phyloP scores from a whole-genome alignment of 2,113 vertebrate species.

The Trogon melanurus region DNA sequence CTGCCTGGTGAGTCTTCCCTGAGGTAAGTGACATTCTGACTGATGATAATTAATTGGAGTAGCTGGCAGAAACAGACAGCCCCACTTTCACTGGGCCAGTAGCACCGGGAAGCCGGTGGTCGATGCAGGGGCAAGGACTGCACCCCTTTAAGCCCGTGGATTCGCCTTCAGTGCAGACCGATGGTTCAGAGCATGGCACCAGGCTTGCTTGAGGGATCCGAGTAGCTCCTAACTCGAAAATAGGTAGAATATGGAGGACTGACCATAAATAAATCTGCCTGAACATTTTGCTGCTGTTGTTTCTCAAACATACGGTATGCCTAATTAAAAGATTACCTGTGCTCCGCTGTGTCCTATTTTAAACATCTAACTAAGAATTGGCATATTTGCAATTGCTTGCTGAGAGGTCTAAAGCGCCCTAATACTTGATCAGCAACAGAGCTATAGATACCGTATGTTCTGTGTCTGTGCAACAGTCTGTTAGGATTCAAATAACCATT shows the following conservation, averaged over 20 bases:
- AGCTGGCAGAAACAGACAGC: not conserved
- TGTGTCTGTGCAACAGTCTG: not conserved
- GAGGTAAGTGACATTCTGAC: not conserved
- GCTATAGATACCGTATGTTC: not conserved
- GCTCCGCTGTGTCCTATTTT: not conserved
- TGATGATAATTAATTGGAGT: not conserved
- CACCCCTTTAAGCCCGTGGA: not conserved
- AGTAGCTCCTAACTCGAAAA: not conserved
- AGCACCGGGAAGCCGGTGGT: not conserved
- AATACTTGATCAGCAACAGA: not conserved
- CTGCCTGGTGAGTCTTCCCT: not conserved
- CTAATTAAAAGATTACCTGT: not conserved
- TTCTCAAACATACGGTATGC: not conserved
- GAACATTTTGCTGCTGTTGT: rapidly evolving
- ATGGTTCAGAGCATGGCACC: not conserved
- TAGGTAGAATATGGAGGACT: not conserved
- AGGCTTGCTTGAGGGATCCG: not conserved
- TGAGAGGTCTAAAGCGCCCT: not conserved
- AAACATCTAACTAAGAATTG: not conserved
- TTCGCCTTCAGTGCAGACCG: not conserved
- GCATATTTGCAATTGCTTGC: not conserved
- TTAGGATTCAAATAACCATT: not conserved
- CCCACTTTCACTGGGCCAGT: rapidly evolving
- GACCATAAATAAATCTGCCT: not conserved
- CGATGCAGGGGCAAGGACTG: rapidly evolving